Evolutionary conservation across 2,888 invertebrate genomes (phyloP), one percentile per base, ranked within the genome.

Genomic region (Sminthurinus aureus): DNA sequence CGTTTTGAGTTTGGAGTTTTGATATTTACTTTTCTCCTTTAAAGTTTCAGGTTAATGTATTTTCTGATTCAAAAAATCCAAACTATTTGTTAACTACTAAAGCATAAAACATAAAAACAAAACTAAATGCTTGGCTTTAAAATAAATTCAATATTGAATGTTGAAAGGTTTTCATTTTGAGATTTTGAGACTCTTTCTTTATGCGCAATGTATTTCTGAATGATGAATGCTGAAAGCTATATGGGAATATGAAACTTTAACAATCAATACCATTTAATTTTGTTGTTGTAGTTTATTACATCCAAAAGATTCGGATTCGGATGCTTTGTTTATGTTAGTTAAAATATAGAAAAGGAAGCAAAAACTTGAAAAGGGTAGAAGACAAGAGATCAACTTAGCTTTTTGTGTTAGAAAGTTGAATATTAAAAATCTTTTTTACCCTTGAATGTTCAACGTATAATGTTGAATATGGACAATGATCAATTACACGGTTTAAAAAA

Each of bases 401-500:
- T n/a, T 67, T 67, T 38, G 1, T 38, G 75, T 22, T 20, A 75
- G 75, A 75, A 75, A 75, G 51, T 69, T 75, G 52, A 52, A 75
- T 51, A 51, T 38, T 75, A 52, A 75, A 75, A 75, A 20, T 51
- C 18, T 75, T 38, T 38, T 51, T 50, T 76, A 52, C 76, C 76
- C 76, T 38, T 38, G 1, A 38, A 1, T 38, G 38, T 38, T 38
- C 1, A 38, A 38, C 38, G 1, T 38, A 4, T 4, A 38, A 38
- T 6, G 1, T 38, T 13, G 73, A 58, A 58, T 26, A 22, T 66
- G 79, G 79, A 79, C 66, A 79, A 22, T 66, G 67, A 79, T 79
- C 79, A 79, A 79, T 79, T 79, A 79, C 79, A 58, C 66, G 66
- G 12, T 58, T 58, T 58, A 71, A 71, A 71, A 15, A 38, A 38